Evolutionary conservation across 2,888 invertebrate genomes (phyloP).

Genomic region (Apomyelois bistriatella): DNA sequence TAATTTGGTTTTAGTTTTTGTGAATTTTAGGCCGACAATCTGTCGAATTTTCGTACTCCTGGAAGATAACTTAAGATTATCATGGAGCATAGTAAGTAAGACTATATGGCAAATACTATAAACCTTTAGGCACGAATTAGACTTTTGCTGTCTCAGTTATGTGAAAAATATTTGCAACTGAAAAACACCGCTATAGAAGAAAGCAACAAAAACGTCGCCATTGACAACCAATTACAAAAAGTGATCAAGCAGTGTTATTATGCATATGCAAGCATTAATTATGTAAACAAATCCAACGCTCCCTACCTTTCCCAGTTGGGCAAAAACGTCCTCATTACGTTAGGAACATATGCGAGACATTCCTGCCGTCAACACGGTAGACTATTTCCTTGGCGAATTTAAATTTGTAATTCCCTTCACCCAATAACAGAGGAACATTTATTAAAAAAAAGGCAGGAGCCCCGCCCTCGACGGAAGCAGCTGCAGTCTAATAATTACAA

Average conservation of each 20-base stretch:
- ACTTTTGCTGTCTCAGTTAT: too few relatives aligned
- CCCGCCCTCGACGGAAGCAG: slow-evolving; percentile 75
- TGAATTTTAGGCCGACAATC: too few relatives aligned
- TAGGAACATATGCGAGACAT: slow-evolving; percentile 69
- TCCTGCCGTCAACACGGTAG: slow-evolving; percentile 60
- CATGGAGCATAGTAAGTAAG: too few relatives aligned
- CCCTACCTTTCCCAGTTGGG: slow-evolving; percentile 20
- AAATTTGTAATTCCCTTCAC: slow-evolving; percentile 70
- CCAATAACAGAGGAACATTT: slow-evolving; percentile 70
- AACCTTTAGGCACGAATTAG: too few relatives aligned
- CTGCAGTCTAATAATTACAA: slow-evolving; percentile 75
- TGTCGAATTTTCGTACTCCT: too few relatives aligned
- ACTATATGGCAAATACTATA: too few relatives aligned
- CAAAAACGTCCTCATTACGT: slow-evolving; percentile 43
- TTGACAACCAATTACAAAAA: background rate
- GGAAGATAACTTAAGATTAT: too few relatives aligned
- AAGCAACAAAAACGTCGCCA: too few relatives aligned
- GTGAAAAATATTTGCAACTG: too few relatives aligned
- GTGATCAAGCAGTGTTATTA: slow-evolving; percentile 3
- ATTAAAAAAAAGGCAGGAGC: slow-evolving; percentile 56
- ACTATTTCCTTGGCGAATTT: slow-evolving; percentile 71
- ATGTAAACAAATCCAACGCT: slow-evolving; percentile 16
- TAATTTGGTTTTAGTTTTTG: too few relatives aligned
- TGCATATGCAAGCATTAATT: slow-evolving; percentile 9
- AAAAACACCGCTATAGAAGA: too few relatives aligned